Evolutionary conservation across 1,140 invertebrate genomes (phyloP).

Genomic region (Pygmarrhopalites habei): DNA sequence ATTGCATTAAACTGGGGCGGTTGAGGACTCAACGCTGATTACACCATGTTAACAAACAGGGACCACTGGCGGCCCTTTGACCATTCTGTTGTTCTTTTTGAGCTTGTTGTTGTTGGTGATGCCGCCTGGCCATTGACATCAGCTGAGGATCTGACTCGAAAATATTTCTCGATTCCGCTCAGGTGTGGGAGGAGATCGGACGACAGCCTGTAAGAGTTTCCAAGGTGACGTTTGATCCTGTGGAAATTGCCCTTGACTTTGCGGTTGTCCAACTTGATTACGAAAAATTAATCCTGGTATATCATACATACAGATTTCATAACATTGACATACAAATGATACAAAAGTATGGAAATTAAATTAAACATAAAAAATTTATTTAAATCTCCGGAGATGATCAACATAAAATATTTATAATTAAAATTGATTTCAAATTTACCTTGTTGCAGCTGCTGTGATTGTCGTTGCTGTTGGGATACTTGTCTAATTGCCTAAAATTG

Average conservation of each 20-base stretch:
- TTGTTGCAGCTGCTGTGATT: constrained; percentile 19
- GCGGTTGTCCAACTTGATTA: constrained; percentile 30
- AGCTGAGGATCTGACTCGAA: constrained; percentile 89
- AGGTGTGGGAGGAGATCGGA: constrained; percentile 77
- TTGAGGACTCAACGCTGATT: constrained; percentile 24
- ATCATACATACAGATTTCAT: too few species aligned
- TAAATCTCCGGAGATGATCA: too few species aligned
- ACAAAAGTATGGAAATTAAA: too few species aligned
- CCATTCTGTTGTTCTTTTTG: constrained; percentile 43
- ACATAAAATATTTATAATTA: too few species aligned
- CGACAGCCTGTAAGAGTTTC: constrained; percentile 79
- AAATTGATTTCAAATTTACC: constrained; percentile 4
- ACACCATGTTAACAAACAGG: constrained; percentile 25
- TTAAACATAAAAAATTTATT: too few species aligned
- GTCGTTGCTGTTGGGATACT: constrained; percentile 37
- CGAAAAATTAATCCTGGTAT: constrained; percentile 21
- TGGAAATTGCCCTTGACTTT: constrained; percentile 27
- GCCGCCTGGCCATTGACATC: constrained; percentile 94
- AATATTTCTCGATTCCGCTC: constrained; percentile 93
- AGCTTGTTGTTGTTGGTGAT: constrained; percentile 58
- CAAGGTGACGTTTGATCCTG: constrained; percentile 66
- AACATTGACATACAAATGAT: too few species aligned
- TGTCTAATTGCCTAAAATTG: constrained; percentile 31
- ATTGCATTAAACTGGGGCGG: constrained; percentile 50
- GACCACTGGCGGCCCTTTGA: constrained; percentile 23